These are phyloP conservation scores for Epinotia nisella DNA, from an alignment of 2,888 invertebrate species.

Conservation along the genomic window DNA sequence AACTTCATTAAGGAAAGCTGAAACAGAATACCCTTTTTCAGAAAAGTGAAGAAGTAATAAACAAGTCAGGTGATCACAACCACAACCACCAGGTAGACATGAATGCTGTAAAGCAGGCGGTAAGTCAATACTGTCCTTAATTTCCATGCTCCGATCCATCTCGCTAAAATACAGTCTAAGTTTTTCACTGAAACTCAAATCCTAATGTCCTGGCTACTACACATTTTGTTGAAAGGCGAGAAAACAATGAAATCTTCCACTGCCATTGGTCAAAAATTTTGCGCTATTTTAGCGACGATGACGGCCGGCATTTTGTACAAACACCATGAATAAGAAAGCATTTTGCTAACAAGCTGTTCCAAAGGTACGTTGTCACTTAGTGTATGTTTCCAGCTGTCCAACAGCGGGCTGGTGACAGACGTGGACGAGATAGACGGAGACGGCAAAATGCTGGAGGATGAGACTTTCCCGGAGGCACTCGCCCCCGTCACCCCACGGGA, in stretches of 20 bases:
- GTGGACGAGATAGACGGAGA: slow-evolving; percentile 65
- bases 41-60: slow-evolving; percentile 69
- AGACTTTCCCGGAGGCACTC: slow-evolving; percentile 77
- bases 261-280: too few relatives aligned
- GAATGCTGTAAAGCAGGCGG: slow-evolving; percentile 54
- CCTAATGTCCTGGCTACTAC: too few relatives aligned
- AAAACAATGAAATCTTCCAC: too few relatives aligned
- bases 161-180: too few relatives aligned
- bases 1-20: too few relatives aligned
- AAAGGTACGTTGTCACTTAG: not conserved
- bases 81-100: slow-evolving; percentile 75
- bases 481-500: slow-evolving; percentile 73
- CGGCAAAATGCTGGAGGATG: slow-evolving; percentile 70
- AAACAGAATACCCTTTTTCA: slow-evolving; percentile 50
- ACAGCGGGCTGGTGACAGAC: slow-evolving; percentile 60
- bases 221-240: too few relatives aligned
- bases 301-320: too few relatives aligned
- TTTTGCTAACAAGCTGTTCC: too few relatives aligned
- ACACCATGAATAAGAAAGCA: too few relatives aligned
- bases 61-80: slow-evolving; percentile 78
- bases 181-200: too few relatives aligned
- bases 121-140: slow-evolving; percentile 48
- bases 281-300: too few relatives aligned
- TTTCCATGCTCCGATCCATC: not conserved
- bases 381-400: slow-evolving; percentile 55